Evolutionary conservation across 2,888 invertebrate species (phyloP).

Genomic region (Molorchus minor): DNA sequence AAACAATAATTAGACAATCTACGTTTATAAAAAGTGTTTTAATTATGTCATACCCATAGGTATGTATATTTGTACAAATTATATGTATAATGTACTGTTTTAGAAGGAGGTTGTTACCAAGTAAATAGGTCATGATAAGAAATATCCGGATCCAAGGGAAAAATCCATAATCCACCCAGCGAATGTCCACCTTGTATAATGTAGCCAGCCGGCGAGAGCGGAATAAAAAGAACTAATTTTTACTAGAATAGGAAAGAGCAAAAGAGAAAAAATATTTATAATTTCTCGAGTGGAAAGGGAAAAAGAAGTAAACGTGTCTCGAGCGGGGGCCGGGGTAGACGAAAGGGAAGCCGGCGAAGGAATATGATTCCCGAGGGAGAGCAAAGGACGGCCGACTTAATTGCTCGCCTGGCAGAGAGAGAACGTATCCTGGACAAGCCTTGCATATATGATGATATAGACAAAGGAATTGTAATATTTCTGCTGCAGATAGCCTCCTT

Average conservation of each 20-base stretch:
- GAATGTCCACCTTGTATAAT: slow-evolving; percentile 26
- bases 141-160: too few relatives aligned
- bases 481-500: slow-evolving; percentile 38
- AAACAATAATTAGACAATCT: too few relatives aligned
- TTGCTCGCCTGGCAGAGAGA: slow-evolving; percentile 50
- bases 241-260: slow-evolving; percentile 47
- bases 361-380: slow-evolving; percentile 59
- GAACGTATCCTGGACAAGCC: slow-evolving; percentile 57
- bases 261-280: slow-evolving; percentile 61
- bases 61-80: too few relatives aligned
- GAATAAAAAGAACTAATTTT: slow-evolving; percentile 55
- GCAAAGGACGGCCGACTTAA: slow-evolving; percentile 58
- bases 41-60: too few relatives aligned
- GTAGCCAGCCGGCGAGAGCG: slow-evolving; percentile 32
- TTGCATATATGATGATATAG: slow-evolving; percentile 64
- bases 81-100: too few relatives aligned
- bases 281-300: slow-evolving; percentile 59
- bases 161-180: not conserved
- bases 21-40: too few relatives aligned
- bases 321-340: slow-evolving; percentile 36
- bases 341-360: slow-evolving; percentile 49
- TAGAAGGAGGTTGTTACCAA: too few relatives aligned
- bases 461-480: slow-evolving; percentile 63
- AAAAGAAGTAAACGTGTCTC: slow-evolving; percentile 49
- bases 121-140: too few relatives aligned